phyloP scores from a whole-genome alignment of 2,888 invertebrate species.

The Emmelina monodactyla region DNA sequence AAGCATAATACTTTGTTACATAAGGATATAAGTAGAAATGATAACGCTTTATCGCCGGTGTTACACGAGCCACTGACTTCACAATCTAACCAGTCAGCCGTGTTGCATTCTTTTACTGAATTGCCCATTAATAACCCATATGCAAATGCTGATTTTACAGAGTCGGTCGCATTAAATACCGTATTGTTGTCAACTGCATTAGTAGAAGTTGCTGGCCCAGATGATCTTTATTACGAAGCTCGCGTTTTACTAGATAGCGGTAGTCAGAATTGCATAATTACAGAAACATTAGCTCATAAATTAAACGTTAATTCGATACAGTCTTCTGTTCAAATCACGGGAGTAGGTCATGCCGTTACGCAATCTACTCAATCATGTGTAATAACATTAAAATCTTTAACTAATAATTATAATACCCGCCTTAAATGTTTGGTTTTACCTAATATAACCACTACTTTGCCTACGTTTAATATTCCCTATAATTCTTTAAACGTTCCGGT shows the following conservation, averaged over 20 bases:
- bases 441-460: background rate
- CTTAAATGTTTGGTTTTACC: conserved; percentile 3
- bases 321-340: conserved; percentile 12
- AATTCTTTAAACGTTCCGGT: background rate
- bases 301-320: conserved; percentile 10
- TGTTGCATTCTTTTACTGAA: background rate
- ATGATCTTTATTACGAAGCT: background rate
- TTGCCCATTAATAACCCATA: background rate
- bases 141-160: background rate
- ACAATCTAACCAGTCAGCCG: background rate
- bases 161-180: background rate
- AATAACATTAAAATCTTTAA: conserved; percentile 3
- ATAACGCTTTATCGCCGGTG: background rate
- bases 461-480: background rate
- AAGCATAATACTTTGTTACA: conserved; percentile 4
- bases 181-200: conserved; percentile 10
- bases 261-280: conserved; percentile 10
- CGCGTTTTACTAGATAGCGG: conserved; percentile 8
- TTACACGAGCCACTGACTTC: background rate
- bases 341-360: conserved; percentile 10
- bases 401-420: conserved; percentile 1
- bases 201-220: conserved; percentile 5
- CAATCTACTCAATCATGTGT: conserved; percentile 5
- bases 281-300: conserved; percentile 7
- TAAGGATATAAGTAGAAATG: background rate